Evolutionary conservation across 2,113 vertebrate genomes (phyloP), one percentile per base, ranked within the genome.

Genomic region (Heterotis niloticus): DNA sequence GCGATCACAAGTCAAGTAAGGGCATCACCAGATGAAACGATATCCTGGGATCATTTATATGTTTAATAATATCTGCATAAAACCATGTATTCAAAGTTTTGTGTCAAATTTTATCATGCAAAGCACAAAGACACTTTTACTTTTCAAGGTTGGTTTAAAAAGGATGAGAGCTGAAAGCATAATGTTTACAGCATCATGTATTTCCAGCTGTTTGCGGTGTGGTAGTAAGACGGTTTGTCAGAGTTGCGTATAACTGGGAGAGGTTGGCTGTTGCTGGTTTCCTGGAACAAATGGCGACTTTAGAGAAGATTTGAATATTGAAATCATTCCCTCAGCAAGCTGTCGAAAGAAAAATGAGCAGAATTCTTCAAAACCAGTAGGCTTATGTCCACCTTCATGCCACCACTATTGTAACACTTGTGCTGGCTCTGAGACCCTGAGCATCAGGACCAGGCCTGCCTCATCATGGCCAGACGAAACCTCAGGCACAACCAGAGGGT

Each of bases 1-100:
- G 71, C 11, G 57, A 57, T 74, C 51, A 56, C 52, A 28, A 12
- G 12, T 52, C 24, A 59, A 57, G 26, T 23, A 57, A 74, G 71
- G 71, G 71, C 71, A 74, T 74, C 54, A 57, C 54, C 51, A 74
- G 71, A 74, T 74, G 57, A 74, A 74, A 57, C 57, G 54, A 51
- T 74, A 57, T 57, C 57, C 57, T 57, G 57, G 71, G 54, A 57
- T 23, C 57, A 74, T 57, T 57, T 74, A 74, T 74, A 74, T 74
- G 71, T 74, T 74, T 74, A 74, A 74, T 57, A 74, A 57, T 28
- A 54, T 26, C 71, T 57, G 52, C 71, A 57, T 74, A 57, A 59
- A 74, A 26, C 71, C 71, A 74, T 74, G 56, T 57, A 57, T 54
- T 74, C 44, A 72, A n/a, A 56, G 71, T 20, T 44, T 44, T 44